Conservation (phyloP, 1,140 invertebrate genomes). For the Anastatus disparis region DNA sequence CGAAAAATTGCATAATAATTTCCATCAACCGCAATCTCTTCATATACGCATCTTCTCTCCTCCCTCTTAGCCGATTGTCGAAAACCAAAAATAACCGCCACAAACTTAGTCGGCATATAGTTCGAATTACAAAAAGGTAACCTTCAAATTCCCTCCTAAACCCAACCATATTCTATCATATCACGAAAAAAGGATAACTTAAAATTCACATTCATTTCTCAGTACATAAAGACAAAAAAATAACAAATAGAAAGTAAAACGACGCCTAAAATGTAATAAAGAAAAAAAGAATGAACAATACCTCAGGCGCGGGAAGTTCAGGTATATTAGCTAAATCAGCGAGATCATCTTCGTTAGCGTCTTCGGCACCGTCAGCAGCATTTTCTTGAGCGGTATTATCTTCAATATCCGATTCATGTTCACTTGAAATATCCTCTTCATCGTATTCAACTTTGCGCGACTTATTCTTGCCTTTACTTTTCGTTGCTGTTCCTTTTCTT, state of each 20-base stretch:
- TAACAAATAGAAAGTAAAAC: neutral
- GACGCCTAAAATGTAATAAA: neutral
- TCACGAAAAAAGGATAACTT: no score
- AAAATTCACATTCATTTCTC: no score
- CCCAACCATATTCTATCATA: no score
- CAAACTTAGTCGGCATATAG: neutral
- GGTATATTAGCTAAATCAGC: constrained; percentile 57
- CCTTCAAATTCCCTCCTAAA: constrained; percentile 13
- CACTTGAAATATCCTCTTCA: constrained; percentile 65
- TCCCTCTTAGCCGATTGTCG: neutral
- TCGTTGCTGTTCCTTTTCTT: constrained; percentile 52
- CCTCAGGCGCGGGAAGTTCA: constrained; percentile 61
- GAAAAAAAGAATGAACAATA: constrained; percentile 43
- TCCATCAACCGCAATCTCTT: no score
- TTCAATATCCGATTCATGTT: constrained; percentile 62
- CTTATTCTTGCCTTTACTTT: constrained; percentile 59
- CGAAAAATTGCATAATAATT: no score
- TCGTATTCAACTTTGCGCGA: constrained; percentile 62
- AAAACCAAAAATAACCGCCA: constrained; percentile 35
- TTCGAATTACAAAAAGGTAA: constrained; percentile 31
- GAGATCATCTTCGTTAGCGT: constrained; percentile 56
- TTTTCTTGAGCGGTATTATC: constrained; percentile 58
- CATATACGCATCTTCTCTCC: neutral
- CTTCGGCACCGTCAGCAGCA: constrained; percentile 55
- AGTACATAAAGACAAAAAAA: neutral